A percentile compares a stretch with the other conserved stretches of the same genome.
These are phyloP conservation scores for Ailuropoda melanoleuca DNA, from an alignment of 2,113 vertebrate genomes.

Conservation along the genomic window DNA sequence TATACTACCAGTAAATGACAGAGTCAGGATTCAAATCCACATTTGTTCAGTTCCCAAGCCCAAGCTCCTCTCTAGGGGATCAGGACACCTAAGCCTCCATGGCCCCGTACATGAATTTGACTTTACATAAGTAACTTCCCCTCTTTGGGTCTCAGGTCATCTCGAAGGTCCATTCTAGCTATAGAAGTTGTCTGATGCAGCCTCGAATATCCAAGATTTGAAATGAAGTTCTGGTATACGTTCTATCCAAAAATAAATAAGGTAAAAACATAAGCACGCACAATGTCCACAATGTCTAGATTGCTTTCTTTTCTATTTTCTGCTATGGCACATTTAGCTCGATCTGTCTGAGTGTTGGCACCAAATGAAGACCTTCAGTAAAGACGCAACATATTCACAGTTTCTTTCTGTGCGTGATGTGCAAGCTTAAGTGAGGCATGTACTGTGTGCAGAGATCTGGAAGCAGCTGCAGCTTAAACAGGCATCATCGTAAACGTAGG, in stretches of 20 bases:
- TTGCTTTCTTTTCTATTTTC: not conserved
- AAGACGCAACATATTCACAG: not conserved
- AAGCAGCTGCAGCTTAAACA: not conserved
- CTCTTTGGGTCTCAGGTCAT: not conserved
- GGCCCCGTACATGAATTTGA: not conserved
- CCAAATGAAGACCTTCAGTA: not conserved
- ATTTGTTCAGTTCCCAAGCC: not conserved
- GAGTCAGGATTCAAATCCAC: not conserved
- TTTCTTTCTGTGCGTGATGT: not conserved
- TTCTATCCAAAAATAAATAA: not conserved
- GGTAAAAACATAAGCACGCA: not conserved
- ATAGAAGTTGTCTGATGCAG: not conserved
- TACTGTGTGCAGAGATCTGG: not conserved
- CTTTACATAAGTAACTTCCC: not conserved
- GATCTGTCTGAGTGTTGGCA: not conserved
- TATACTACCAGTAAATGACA: not conserved
- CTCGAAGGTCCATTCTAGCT: not conserved
- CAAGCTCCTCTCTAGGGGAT: not conserved
- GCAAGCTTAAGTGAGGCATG: not conserved
- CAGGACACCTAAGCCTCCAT: not conserved
- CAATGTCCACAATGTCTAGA: not conserved
- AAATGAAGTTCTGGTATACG: constrained; percentile 1
- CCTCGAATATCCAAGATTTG: not conserved
- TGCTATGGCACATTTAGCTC: not conserved
- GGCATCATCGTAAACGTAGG: not conserved